Percentiles rank a stretch among this genome's conserved stretches.
Evolutionary conservation across 1,140 invertebrate genomes (phyloP).

Genomic region (Aphidius gifuensis): DNA sequence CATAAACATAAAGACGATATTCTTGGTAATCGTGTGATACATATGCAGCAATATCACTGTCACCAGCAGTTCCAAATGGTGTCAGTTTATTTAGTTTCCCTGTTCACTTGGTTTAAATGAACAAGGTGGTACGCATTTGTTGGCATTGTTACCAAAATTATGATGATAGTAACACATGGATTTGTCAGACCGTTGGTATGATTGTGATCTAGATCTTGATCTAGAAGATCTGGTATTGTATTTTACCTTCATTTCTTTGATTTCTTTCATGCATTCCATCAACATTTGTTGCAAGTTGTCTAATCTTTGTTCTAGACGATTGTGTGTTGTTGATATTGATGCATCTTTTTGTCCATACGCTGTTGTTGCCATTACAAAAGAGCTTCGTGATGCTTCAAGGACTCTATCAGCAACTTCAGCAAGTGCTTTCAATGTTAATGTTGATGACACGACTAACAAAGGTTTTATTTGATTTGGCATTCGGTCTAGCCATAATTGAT

Average conservation of each 20-base stretch:
- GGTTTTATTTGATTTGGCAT: neutral
- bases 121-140: neutral
- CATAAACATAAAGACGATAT: slow-evolving; percentile 15
- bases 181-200: no score
- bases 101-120: neutral
- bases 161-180: slow-evolving; percentile 11
- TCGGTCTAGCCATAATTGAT: neutral
- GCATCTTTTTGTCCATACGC: neutral
- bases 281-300: slow-evolving; percentile 27
- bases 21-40: neutral
- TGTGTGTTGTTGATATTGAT: slow-evolving; percentile 23
- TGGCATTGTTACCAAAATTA: slow-evolving; percentile 1
- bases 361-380: slow-evolving; percentile 2
- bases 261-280: slow-evolving; percentile 13
- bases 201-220: neutral
- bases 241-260: neutral
- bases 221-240: neutral
- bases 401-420: neutral
- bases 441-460: neutral
- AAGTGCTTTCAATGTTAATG: neutral
- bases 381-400: neutral
- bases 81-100: slow-evolving; percentile 25
- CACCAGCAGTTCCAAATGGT: slow-evolving; percentile 4
- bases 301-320: neutral
- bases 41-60: slow-evolving; percentile 8